Conservation (phyloP, 2,888 invertebrate genomes). For the Amiota minor region DNA sequence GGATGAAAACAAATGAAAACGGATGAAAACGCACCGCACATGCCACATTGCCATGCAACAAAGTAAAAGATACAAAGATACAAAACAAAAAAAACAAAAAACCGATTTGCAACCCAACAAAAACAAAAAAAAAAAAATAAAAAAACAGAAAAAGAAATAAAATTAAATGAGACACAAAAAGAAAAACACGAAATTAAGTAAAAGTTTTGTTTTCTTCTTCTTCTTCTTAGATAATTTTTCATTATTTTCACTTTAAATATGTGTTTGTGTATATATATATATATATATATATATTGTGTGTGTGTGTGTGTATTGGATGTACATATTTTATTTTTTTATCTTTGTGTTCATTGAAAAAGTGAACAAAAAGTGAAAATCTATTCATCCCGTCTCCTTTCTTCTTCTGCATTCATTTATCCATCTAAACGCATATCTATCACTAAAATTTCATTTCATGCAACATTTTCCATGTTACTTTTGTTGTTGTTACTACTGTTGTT, state of each 20-base stretch:
- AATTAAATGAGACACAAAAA: background rate
- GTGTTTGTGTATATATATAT: background rate
- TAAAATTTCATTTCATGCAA: too few species aligned
- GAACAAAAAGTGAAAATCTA: too few species aligned
- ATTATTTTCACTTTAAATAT: background rate
- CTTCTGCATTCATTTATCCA: background rate
- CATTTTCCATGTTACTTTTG: conserved; percentile 35
- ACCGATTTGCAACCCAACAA: background rate
- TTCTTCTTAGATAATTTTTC: background rate
- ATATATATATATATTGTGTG: background rate
- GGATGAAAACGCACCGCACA: too few species aligned
- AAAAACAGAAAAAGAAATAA: background rate
- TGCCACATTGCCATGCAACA: too few species aligned
- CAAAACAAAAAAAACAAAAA: background rate
- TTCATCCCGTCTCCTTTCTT: too few species aligned
- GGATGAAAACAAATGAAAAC: too few species aligned
- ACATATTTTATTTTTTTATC: too few species aligned
- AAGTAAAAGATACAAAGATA: background rate
- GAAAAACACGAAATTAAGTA: background rate
- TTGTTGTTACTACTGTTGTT: conserved; percentile 42
- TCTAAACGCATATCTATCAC: too few species aligned
- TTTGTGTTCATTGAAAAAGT: too few species aligned
- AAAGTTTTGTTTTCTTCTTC: conserved; percentile 10
- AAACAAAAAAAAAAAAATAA: background rate
- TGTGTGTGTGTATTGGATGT: conserved; percentile 7